Conservation (phyloP, 2,113 vertebrate genomes). For the Oncorhynchus masou region DNA sequence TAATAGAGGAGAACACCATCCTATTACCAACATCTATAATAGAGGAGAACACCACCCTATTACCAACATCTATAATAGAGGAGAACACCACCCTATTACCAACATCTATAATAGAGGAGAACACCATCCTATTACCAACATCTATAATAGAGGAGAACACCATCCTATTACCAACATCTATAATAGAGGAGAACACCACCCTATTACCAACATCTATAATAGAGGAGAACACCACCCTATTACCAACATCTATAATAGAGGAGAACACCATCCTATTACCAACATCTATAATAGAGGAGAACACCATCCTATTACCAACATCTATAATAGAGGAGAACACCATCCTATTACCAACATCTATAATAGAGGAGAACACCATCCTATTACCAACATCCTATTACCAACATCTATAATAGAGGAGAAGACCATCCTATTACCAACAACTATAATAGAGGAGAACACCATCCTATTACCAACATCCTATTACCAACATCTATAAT, state of each 20-base stretch:
- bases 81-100: conserved; percentile 9
- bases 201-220: not conserved
- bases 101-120: too few relatives aligned
- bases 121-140: not conserved
- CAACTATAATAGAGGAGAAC: conserved; percentile 8
- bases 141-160: conserved; percentile 7
- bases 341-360: not conserved
- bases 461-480: too few relatives aligned
- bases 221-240: conserved; percentile 10
- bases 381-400: too few relatives aligned
- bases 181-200: not conserved
- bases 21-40: too few relatives aligned
- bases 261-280: not conserved
- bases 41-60: conserved; percentile 7
- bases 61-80: not conserved
- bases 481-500: too few relatives aligned
- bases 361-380: conserved; percentile 10
- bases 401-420: too few relatives aligned
- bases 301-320: not conserved
- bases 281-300: not conserved
- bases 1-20: conserved; percentile 8
- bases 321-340: not conserved
- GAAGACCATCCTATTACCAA: not conserved
- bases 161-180: too few relatives aligned
- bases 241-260: too few relatives aligned